A percentile compares a stretch with the other conserved stretches of the same genome.
Evolutionary conservation across 2,888 invertebrate genomes (phyloP).

Genomic region (Torymus tubicola): DNA sequence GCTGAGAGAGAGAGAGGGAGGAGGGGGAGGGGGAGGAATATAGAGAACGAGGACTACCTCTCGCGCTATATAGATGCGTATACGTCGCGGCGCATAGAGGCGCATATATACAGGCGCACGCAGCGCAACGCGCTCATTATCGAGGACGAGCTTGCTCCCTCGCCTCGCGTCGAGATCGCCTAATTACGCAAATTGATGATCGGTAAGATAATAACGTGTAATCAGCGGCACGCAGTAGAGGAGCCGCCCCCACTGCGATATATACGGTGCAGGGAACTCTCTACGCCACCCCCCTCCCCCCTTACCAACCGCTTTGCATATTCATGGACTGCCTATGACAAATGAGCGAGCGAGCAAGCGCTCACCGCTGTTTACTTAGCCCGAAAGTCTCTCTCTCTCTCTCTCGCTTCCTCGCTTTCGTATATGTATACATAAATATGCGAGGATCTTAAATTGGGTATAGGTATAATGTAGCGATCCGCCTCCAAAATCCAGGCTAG

Average conservation of each 20-base stretch:
- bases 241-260: not conserved
- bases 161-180: slow-evolving; percentile 39
- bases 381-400: slow-evolving; percentile 13
- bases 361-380: slow-evolving; percentile 44
- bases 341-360: slow-evolving; percentile 42
- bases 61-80: too few relatives aligned
- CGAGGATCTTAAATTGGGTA: slow-evolving; percentile 45
- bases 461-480: slow-evolving; percentile 8
- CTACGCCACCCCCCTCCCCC: not conserved
- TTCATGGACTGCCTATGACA: slow-evolving; percentile 54
- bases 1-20: too few relatives aligned
- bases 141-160: slow-evolving; percentile 1
- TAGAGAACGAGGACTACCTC: too few relatives aligned
- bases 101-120: not conserved
- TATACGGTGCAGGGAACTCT: too few relatives aligned
- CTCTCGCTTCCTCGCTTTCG: not conserved
- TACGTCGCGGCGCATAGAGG: too few relatives aligned
- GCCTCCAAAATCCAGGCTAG: slow-evolving; percentile 44
- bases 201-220: slow-evolving; percentile 56
- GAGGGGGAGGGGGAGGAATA: too few relatives aligned
- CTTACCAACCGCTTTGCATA: slow-evolving; percentile 45
- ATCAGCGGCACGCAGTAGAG: slow-evolving; percentile 37
- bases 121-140: slow-evolving; percentile 37
- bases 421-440: slow-evolving; percentile 46
- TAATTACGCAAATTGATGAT: slow-evolving; percentile 58